Base-by-base conservation (phyloP, 2,888 invertebrate genomes). In the Oxystoma pomonae region DNA sequence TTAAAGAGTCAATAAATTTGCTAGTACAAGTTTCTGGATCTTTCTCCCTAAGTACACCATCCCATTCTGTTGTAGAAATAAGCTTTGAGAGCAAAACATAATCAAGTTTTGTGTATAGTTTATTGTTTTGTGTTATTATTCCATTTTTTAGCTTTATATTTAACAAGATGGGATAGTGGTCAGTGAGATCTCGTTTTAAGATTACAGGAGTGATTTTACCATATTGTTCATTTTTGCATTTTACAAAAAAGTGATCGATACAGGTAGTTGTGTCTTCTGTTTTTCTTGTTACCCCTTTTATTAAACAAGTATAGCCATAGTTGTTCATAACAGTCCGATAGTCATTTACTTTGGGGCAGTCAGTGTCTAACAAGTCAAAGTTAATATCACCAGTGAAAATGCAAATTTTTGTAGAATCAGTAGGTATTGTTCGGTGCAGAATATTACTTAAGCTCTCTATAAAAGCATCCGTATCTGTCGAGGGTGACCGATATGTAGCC, bases 221-320 rank as follows among this genome's bases (percentile, higher is more conserved):
- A 22, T 12, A 53, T 53, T 53, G 7, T 9, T 17, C 53, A 53
- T 53, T 58, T 20, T n/a, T 58, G 22, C 59, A 59, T 18, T 19
- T 52, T 22, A 62, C 20, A 59, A 65, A 65, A 65, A 55, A 65
- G 50, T 65, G 61, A 20, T 64, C 64, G 9, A 61, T 20, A 59
- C 61, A 64, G 12, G 55, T 35, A 20, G 20, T 22, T 51, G 52
- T 16, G 18, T 62, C 51, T 22, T 57, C 59, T 7, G 20, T 49
- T 56, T 50, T 16, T 55, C 65, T 62, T 19, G 62, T 65, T 16
- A 50, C n/a, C 35, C 58, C 58, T 22, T 64, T 61, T 1, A 62
- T 59, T 22, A 20, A 22, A 62, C 62, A 53, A n/a, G 58, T n/a
- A 59, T 58, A 60, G n/a, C 61, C 64, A 61, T 58, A 59, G 22